Percentiles rank a stretch among this genome's conserved stretches.
Conservation (phyloP, 92 coral and sea anemone genomes). For the Parazoanthus darwini region DNA sequence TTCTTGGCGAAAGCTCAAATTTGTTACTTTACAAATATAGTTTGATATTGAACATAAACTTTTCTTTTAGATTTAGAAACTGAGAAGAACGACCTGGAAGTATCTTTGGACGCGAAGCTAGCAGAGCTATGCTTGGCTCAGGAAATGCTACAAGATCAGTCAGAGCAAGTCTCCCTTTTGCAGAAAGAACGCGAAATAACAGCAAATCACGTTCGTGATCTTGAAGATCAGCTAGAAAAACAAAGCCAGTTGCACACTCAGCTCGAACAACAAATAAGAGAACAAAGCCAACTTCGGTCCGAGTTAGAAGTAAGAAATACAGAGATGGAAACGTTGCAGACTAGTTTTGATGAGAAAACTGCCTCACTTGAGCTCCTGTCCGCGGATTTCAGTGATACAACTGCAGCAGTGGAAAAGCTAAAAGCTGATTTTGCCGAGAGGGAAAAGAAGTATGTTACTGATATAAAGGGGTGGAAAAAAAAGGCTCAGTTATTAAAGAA, state of each 20-base stretch:
- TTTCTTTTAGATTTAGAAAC: conserved; percentile 18
- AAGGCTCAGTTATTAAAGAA: conserved; percentile 72
- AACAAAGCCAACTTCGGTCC: conserved; percentile 25
- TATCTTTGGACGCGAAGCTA: conserved; percentile 44
- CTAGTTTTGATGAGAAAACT: conserved; percentile 61
- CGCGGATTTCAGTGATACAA: conserved; percentile 65
- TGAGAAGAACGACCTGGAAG: conserved; percentile 49
- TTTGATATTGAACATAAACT: too few relatives aligned
- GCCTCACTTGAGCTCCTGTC: conserved; percentile 58
- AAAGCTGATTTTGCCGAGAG: conserved; percentile 62
- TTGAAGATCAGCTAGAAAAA: conserved; percentile 29
- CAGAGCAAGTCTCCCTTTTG: conserved; percentile 38
- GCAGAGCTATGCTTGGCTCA: conserved; percentile 49
- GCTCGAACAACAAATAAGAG: neutral
- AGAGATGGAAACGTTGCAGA: conserved; percentile 64
- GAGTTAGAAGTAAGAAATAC: conserved; percentile 54
- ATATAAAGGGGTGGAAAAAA: conserved; percentile 67
- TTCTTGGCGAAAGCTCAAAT: too few relatives aligned
- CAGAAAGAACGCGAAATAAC: conserved; percentile 44
- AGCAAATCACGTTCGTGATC: conserved; percentile 32
- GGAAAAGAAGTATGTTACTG: conserved; percentile 57
- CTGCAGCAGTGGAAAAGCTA: conserved; percentile 56
- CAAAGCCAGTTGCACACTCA: conserved; percentile 22
- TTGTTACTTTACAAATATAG: too few relatives aligned
- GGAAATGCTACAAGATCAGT: conserved; percentile 50